Conservation (phyloP, 1,140 invertebrate species). For the Drosophila baimaii region DNA sequence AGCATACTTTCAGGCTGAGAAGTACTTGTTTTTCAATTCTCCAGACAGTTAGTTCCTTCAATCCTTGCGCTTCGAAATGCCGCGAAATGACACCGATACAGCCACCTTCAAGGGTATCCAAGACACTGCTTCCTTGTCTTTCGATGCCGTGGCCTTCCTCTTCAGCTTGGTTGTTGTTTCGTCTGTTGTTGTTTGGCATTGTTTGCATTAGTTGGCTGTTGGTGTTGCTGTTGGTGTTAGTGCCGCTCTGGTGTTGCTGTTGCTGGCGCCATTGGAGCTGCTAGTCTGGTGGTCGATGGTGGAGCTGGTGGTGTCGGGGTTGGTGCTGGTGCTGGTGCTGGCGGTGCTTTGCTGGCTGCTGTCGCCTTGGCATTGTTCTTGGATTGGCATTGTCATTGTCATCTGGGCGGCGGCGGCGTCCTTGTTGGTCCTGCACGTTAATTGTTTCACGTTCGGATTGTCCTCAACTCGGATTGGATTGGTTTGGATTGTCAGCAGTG, state of each 20-base stretch:
- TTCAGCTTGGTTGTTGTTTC: slow-evolving; percentile 24
- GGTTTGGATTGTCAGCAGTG: slow-evolving; percentile 18
- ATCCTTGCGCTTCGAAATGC: background rate
- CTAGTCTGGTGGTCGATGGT: no score
- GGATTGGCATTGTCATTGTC: slow-evolving; percentile 49
- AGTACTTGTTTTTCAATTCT: slow-evolving; percentile 8
- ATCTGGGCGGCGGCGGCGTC: slow-evolving; percentile 24
- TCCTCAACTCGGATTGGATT: slow-evolving; percentile 27
- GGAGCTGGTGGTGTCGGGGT: slow-evolving; percentile 11
- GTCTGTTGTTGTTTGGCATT: slow-evolving; percentile 48
- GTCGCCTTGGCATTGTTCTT: slow-evolving; percentile 59
- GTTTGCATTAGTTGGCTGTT: slow-evolving; percentile 49
- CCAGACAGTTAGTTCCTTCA: background rate
- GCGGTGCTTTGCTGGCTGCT: slow-evolving; percentile 24
- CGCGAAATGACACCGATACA: no score
- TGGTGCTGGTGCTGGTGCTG: slow-evolving; percentile 1
- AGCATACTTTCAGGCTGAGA: background rate
- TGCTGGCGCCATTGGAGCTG: no score
- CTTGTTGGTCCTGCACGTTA: slow-evolving; percentile 58
- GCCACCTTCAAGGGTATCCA: slow-evolving; percentile 19
- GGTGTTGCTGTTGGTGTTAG: background rate
- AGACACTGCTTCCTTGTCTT: slow-evolving; percentile 12
- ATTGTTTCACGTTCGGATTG: slow-evolving; percentile 77
- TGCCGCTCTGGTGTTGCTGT: slow-evolving; percentile 1
- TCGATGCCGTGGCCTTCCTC: slow-evolving; percentile 19